Percentiles rank a stretch among this genome's conserved stretches.
phyloP scores from a whole-genome alignment of 2,113 vertebrate species.

The Proteles cristata region DNA sequence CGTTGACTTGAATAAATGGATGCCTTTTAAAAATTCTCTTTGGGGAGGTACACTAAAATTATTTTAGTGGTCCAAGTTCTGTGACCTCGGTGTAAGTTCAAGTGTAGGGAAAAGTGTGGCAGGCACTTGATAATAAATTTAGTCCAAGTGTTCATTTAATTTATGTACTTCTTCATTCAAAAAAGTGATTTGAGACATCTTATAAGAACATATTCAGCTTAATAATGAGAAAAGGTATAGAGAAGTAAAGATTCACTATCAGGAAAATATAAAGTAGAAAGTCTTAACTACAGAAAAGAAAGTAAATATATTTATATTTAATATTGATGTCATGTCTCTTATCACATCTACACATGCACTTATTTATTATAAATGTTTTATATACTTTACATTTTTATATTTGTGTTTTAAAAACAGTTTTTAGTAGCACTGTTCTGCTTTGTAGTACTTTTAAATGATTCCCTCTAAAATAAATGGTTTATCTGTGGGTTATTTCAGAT shows the following conservation, averaged over 20 bases:
- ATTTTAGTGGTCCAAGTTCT: constrained; percentile 5
- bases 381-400: background rate
- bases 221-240: background rate
- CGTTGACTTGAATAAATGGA: constrained; percentile 6
- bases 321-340: background rate
- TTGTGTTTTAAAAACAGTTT: background rate
- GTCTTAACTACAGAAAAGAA: background rate
- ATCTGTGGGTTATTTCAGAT: background rate
- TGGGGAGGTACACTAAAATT: background rate
- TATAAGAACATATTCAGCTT: background rate
- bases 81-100: constrained; percentile 1
- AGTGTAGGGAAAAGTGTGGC: background rate
- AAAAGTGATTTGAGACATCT: background rate
- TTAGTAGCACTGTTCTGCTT: background rate
- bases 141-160: background rate
- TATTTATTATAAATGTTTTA: background rate
- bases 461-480: constrained; percentile 37
- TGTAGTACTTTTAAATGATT: background rate
- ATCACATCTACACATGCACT: background rate
- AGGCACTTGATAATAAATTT: constrained; percentile 13
- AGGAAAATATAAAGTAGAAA: background rate
- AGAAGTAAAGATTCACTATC: background rate
- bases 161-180: background rate
- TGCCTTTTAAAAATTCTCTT: background rate
- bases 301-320: background rate